Evolutionary conservation across 2,888 invertebrate genomes (phyloP), one percentile per base, ranked within the genome.

Genomic region (Drosophila nigricruria): DNA sequence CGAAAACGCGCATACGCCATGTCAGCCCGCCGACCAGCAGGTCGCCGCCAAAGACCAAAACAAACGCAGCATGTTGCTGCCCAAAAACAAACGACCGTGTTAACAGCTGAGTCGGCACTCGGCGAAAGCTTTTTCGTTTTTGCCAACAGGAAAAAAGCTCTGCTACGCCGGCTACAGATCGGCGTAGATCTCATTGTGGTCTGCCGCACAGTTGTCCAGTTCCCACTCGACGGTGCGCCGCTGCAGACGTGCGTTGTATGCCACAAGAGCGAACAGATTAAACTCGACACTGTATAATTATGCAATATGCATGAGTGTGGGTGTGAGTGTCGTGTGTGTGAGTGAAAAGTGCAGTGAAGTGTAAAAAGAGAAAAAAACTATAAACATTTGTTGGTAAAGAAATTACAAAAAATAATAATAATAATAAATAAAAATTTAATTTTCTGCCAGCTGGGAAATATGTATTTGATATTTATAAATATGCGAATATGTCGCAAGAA

Each of bases 1-100:
- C 67, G 58, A 67, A 70, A 64, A 49, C 68, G 53, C 69, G 73
- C 60, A 83, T 86, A 82, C 76, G 86, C 82, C 73, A 27, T 20
- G 68, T 68, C 40, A 58, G 40, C 62, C 49, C 25, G 27, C 45
- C 20, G 43, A 71, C 42, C 76, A 80, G 71, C 84, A 49, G 78
- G 56, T 60, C 36, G 49, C 27, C 49, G 57, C 40, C 42, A 20
- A 36, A 43, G 61, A 79, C 60, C 77, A 87, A 86, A 86, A 85
- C 85, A 87, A 85, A 83, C 78, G 64, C 87, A 79, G 81, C 87
- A 58, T 75, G 87, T 58, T 58, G 73, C 58, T 65, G 64, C 36
- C 25, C 36, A 54, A 60, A 56, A 65, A 73, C 54, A 77, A 73
- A 61, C 67, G 36, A 27, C 43, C 54, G 65, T 64, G 76, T 63